Evolutionary conservation across 2,888 invertebrate species (phyloP), one percentile per base, ranked within the genome.

Genomic region (Hyposoter dolosus): DNA sequence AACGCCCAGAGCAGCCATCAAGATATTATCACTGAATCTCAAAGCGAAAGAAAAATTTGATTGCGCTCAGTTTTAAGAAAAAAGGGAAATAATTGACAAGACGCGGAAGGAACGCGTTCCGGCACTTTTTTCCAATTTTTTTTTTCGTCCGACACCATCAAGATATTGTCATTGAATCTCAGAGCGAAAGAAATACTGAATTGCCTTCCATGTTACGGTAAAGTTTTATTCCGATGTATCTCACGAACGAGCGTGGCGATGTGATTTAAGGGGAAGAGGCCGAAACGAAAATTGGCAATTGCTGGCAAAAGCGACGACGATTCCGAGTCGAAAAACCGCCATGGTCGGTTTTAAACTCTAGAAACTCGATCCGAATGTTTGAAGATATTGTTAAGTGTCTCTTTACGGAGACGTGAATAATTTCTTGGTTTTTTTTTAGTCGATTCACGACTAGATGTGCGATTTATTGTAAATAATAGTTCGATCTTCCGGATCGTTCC

Each of bases 61-160:
- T 80, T 40, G 35, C 53, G 47, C 40, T 63, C 28, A 35, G 35
- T 35, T 35, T 35, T 35, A 6, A 93, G 92, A 85, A 92, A 85
- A 15, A 56, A 19, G 32, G 15, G 23, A 4, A 5, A 63, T 15
- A 6, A 63, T 12, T 32, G 19, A 17, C 28, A 28, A 28, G 28
- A 28, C 28, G 28, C 28, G 28, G 23, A 3, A 15, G 10, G 15
- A 63, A 12, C 28, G 15, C 45, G 66, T 12, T 74, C 19, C 28
- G 23, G 6, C 35, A 5, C 35, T 35, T 35, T 3, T 3, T 35
- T 35, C 28, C 28, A 28, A n/a, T n/a, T 35, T 35, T 35, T 60
- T 45, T 28, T 85, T 77, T 40, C 32, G 53, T 45, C n/a, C 50
- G n/a, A 78, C 19, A 74, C 12, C 77, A 53, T 56, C 12, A 45